Percentiles rank a stretch among this genome's conserved stretches.
Conservation (phyloP, 2,797 vertebrate species). For the Pachyuromys duprasi region DNA sequence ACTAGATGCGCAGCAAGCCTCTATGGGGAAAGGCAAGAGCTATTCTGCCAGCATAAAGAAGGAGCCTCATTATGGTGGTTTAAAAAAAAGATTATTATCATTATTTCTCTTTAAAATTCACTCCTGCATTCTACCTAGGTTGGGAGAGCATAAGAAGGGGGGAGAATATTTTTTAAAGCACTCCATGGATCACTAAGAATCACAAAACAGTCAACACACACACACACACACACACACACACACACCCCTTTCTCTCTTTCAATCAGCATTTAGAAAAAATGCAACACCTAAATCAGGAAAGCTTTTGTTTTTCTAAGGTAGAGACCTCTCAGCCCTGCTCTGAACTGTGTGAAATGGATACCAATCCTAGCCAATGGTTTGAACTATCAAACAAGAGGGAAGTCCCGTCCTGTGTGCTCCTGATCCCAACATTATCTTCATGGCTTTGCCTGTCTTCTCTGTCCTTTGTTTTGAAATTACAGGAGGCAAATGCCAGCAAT, state of each 20-base stretch:
- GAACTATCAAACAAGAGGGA: constrained; percentile 75
- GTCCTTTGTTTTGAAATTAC: constrained; percentile 87
- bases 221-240: constrained; percentile 63
- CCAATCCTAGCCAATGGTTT: constrained; percentile 78
- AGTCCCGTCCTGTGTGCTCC: constrained; percentile 80
- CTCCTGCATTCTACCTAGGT: constrained; percentile 77
- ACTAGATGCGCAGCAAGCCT: constrained; percentile 78
- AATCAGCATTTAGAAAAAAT: constrained; percentile 86
- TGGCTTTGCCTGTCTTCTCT: constrained; percentile 80
- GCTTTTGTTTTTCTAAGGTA: constrained; percentile 80
- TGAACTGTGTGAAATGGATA: constrained; percentile 82
- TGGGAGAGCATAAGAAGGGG: constrained; percentile 77
- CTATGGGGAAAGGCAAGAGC: constrained; percentile 79
- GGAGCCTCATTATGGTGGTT: constrained; percentile 75
- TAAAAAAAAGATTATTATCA: constrained; percentile 78
- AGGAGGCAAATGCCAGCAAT: constrained; percentile 86
- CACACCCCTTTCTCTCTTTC: constrained; percentile 74
- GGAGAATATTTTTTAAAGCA: constrained; percentile 80
- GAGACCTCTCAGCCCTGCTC: constrained; percentile 76
- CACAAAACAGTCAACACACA: constrained; percentile 82
- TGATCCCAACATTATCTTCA: constrained; percentile 85
- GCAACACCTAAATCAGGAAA: constrained; percentile 82
- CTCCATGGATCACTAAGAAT: constrained; percentile 81
- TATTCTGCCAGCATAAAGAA: constrained; percentile 82
- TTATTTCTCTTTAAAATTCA: constrained; percentile 79